Evolutionary conservation across 2,888 invertebrate genomes (phyloP), one percentile per base, ranked within the genome.

Genomic region (Trachelus troglodyta): DNA sequence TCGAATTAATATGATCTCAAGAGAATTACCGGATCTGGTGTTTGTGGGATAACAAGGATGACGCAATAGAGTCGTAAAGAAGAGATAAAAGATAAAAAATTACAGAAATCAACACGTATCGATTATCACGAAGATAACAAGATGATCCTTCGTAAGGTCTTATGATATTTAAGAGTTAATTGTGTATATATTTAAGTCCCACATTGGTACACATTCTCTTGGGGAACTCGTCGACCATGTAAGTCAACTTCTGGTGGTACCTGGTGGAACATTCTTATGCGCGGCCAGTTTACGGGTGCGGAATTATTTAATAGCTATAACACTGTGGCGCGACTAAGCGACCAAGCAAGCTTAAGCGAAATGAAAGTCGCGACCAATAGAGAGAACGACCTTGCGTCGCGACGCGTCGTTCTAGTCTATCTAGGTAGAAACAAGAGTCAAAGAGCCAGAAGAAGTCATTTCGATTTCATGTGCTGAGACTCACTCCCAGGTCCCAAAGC

Each of bases 251-350:
- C 56, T 56, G 56, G 56, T 23, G 56, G 9, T 56, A 56, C 56
- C 56, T 56, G 56, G 56, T 56, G 23, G 71, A 30, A 71, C 71
- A 71, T 31, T 71, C 71, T 71, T 23, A 56, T 56, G 56, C 56
- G 56, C 56, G 23, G 9, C 71, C 31, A 71, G 71, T 74, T 34
- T 84, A 81, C 83, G 79, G 81, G 83, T 81, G 82, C 83, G 85
- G 85, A 85, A 86, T 86, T 85, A 85, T 85, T 85, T 85, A 85
- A 85, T 83, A 77, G 85, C 84, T 82, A 80, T 85, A 85, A 84
- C 85, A 84, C 81, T 75, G 82, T 76, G 68, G 76, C 74, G 76
- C 83, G 80, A 82, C 80, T 74, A 33, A 78, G 40, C 78, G 73
- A 75, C 76, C 74, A 73, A 34, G 71, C 34, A 34, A 71, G 71